Base-by-base conservation (phyloP, 2,888 invertebrate genomes). In the Plebejus anna region DNA sequence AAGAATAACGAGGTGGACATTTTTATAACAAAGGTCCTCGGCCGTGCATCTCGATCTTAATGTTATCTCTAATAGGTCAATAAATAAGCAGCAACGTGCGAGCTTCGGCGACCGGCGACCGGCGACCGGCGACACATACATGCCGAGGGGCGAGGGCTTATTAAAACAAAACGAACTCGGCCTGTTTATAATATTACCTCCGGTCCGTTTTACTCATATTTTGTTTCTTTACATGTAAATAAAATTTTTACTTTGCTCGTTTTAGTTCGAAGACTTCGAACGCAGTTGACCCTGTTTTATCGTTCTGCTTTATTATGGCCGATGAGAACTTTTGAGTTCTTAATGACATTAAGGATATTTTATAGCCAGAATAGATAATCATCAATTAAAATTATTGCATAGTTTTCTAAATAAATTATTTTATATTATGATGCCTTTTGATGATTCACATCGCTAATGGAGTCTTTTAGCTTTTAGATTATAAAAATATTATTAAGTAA, bases 1-100 rank as follows among this genome's bases (percentile, higher is more conserved):
- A 89, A 89, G 89, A 92, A 93, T 93, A 94, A 93, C 93, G 93
- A 92, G 90, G 91, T 90, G 89, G 91, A 91, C 91, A 92, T 92
- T 93, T 94, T 94, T 93, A 92, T 92, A 93, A 93, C 93, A 94
- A 94, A 94, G 92, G 92, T 93, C 93, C 92, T 93, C 92, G 91
- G 92, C 93, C 93, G 92, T 93, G 92, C 92, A 92, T 93, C 92
- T 91, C 89, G 94, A 93, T 93, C 93, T 92, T 90, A 91, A 92
- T 93, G 92, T 93, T 93, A 94, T 94, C 93, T 94, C 92, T 94
- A 94, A 94, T 94, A 94, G 93, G 92, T 90, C 92, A 94, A 94
- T 94, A 94, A 94, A 94, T 94, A 92, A 93, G 85, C 84, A 87
- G 87, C 90, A 90, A 92, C 93, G 93, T 90, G 93, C 91, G 91